Percentiles rank a stretch among this genome's conserved stretches.
phyloP scores from a whole-genome alignment of 2,797 vertebrate species.

The Tolypeutes matacus region DNA sequence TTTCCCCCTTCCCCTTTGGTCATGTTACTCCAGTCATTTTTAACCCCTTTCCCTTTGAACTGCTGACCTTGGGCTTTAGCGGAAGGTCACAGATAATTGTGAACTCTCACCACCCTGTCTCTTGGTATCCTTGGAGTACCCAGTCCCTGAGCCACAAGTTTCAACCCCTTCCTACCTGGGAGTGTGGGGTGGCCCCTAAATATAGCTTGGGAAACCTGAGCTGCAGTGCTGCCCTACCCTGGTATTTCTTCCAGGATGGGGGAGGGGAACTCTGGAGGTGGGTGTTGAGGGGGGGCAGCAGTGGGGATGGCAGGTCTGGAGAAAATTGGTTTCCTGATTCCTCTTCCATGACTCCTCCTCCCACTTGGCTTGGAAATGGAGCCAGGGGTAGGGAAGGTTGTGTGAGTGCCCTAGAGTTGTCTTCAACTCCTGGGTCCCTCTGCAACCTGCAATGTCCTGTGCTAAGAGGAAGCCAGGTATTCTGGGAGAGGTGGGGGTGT shows the following conservation, averaged over 20 bases:
- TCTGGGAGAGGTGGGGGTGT: neutral
- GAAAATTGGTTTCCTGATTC: neutral
- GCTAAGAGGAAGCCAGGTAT: neutral
- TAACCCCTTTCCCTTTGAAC: constrained; percentile 63
- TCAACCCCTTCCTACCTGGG: constrained; percentile 37
- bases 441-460: neutral
- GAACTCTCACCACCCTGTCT: neutral
- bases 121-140: constrained; percentile 7
- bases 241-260: constrained; percentile 26
- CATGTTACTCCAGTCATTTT: constrained; percentile 57
- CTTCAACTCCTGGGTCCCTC: neutral
- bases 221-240: constrained; percentile 16
- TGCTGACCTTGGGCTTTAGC: constrained; percentile 70
- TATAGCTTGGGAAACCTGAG: constrained; percentile 68
- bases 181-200: constrained; percentile 73
- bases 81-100: constrained; percentile 67
- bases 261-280: neutral
- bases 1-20: neutral
- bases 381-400: neutral
- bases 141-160: neutral
- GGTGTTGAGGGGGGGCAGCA: neutral
- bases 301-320: neutral
- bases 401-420: neutral
- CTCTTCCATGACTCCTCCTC: neutral
- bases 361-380: neutral